Evolutionary conservation across 2,113 vertebrate genomes (phyloP).

Genomic region (Balaenoptera acutorostrata): DNA sequence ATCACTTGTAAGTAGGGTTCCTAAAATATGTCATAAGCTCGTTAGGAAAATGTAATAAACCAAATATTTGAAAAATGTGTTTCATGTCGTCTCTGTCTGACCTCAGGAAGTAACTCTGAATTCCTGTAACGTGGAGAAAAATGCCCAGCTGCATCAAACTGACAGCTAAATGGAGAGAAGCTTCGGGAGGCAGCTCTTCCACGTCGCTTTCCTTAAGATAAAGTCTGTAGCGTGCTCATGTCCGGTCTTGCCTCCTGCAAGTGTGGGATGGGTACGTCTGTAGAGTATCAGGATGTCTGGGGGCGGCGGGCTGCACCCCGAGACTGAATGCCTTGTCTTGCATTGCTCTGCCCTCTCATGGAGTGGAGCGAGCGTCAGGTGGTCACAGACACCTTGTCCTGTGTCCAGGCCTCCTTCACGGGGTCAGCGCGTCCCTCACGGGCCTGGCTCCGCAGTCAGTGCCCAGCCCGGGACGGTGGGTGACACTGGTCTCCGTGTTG

Average conservation of each 20-base stretch:
- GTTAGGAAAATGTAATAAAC: constrained; percentile 28
- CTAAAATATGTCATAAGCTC: no score
- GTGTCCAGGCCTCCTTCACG: not conserved
- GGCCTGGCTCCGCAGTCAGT: no score
- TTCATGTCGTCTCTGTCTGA: not conserved
- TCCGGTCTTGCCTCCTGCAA: not conserved
- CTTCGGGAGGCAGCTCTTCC: not conserved
- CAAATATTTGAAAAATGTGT: constrained; percentile 49
- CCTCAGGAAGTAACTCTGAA: constrained; percentile 33
- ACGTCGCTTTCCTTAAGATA: not conserved
- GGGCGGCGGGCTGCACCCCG: fast-evolving
- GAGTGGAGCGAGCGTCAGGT: fast-evolving
- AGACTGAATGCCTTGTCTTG: not conserved
- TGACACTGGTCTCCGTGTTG: fast-evolving
- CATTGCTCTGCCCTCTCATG: not conserved
- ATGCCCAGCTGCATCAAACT: not conserved
- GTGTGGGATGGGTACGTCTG: not conserved
- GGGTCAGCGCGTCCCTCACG: no score
- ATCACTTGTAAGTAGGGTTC: not conserved
- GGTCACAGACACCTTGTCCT: no score
- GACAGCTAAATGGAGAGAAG: not conserved
- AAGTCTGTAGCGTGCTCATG: not conserved
- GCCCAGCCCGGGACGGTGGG: fast-evolving
- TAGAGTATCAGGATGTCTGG: no score
- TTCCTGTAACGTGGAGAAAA: constrained; percentile 23